Percentiles rank a stretch among this genome's conserved stretches.
Evolutionary conservation across 2,888 invertebrate genomes (phyloP).

Genomic region (Merodon equestris): DNA sequence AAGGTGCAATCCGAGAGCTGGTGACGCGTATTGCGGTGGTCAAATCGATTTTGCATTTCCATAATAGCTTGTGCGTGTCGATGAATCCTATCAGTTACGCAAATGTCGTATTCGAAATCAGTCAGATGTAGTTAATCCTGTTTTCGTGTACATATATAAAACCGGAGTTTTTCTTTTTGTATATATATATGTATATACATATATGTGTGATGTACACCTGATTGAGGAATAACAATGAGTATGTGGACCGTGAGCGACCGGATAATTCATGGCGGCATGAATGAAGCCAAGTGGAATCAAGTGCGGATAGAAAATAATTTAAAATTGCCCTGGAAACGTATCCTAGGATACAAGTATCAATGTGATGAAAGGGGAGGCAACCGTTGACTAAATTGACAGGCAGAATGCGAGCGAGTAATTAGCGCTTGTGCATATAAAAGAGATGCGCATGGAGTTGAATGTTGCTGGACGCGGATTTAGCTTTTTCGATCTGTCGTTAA

Average conservation of each 20-base stretch:
- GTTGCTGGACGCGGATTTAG: too few species aligned
- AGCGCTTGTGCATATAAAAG: too few species aligned
- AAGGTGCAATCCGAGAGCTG: background rate
- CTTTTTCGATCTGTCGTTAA: too few species aligned
- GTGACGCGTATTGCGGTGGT: background rate
- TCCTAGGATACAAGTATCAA: too few species aligned
- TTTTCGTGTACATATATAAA: constrained; percentile 14
- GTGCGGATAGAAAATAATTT: background rate
- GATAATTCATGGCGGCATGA: background rate
- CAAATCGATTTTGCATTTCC: constrained; percentile 22
- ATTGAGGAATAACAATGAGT: background rate
- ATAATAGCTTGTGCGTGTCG: constrained; percentile 15
- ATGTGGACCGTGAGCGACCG: background rate
- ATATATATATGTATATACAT: constrained; percentile 2
- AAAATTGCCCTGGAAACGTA: background rate
- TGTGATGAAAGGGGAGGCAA: too few species aligned
- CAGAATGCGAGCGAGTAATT: too few species aligned
- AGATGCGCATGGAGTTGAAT: too few species aligned
- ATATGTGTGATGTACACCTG: background rate
- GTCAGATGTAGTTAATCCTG: constrained; percentile 24
- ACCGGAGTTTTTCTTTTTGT: background rate
- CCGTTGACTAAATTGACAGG: too few species aligned
- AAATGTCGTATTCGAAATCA: constrained; percentile 15
- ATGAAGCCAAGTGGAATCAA: background rate
- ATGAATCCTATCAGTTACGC: constrained; percentile 5